Evolutionary conservation across 2,888 invertebrate species (phyloP).

Genomic region (Julus scandinavius): DNA sequence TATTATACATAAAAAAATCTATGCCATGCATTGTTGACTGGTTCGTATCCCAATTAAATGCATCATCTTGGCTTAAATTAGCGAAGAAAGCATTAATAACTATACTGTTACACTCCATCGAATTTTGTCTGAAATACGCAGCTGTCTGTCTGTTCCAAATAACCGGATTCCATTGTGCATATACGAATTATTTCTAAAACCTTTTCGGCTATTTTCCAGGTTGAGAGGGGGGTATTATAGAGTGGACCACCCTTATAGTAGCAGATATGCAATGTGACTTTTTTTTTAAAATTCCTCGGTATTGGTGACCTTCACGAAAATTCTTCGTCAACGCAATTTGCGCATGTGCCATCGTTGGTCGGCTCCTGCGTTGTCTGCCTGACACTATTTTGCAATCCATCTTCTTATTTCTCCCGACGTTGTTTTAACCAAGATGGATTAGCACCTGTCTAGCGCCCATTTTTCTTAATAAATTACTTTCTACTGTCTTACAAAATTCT

Average conservation of each 20-base stretch:
- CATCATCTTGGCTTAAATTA: no score
- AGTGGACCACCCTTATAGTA: slow-evolving; percentile 2
- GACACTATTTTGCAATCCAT: background rate
- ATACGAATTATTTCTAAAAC: no score
- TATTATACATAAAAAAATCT: no score
- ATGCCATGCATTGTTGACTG: no score
- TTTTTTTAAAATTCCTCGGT: background rate
- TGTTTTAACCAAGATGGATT: background rate
- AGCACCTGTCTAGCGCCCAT: slow-evolving; percentile 4
- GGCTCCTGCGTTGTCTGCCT: background rate
- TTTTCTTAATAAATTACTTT: background rate
- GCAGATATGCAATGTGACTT: background rate
- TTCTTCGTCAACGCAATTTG: slow-evolving; percentile 1
- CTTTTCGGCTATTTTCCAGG: background rate
- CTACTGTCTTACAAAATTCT: background rate
- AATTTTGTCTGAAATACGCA: no score
- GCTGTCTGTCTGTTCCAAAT: no score
- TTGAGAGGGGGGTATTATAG: background rate
- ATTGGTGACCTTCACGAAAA: background rate
- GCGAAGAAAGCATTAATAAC: no score
- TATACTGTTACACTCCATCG: no score
- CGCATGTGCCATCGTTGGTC: background rate
- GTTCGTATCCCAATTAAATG: no score
- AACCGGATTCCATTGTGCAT: no score
- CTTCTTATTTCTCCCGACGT: background rate